Percentiles rank a stretch among this genome's conserved stretches.
These are phyloP conservation scores for Lordiphosa stackelbergi DNA, from an alignment of 1,140 invertebrate genomes.

Conservation along the genomic window DNA sequence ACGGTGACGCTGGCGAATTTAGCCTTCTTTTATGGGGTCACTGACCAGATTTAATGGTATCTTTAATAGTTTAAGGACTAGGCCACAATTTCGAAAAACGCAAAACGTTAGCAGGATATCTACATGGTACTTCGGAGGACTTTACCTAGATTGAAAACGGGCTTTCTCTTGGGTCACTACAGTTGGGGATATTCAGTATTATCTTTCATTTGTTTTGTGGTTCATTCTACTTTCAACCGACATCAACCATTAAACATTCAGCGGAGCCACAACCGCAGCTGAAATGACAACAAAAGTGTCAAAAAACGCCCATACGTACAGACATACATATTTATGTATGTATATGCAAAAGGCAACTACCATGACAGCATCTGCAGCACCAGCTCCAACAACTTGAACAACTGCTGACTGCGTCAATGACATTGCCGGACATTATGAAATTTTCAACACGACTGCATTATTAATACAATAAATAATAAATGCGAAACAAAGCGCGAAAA, in stretches of 20 bases:
- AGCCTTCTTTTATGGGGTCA: no score
- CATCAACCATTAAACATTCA: conserved; percentile 11
- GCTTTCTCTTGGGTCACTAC: no score
- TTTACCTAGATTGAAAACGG: no score
- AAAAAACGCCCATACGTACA: conserved; percentile 15
- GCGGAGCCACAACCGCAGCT: conserved; percentile 27
- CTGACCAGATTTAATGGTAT: no score
- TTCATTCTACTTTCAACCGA: conserved; percentile 7
- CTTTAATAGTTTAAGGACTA: no score
- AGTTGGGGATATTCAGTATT: background rate
- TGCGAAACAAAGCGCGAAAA: conserved; percentile 33
- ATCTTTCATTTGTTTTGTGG: conserved; percentile 6
- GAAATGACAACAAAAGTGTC: conserved; percentile 35
- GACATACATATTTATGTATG: conserved; percentile 15
- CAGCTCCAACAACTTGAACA: conserved; percentile 9
- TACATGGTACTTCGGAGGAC: no score
- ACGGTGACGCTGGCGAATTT: no score
- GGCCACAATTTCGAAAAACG: no score
- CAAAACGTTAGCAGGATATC: no score
- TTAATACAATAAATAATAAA: conserved; percentile 63
- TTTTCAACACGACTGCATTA: conserved; percentile 60
- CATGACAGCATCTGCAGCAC: conserved; percentile 12
- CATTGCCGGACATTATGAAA: conserved; percentile 58
- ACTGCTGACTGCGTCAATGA: conserved; percentile 36
- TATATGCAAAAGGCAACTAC: background rate